A percentile compares a stretch with the other conserved stretches of the same genome.
These are phyloP conservation scores for Pomatostomus ruficeps DNA, from an alignment of 2,113 vertebrate genomes.

Conservation along the genomic window DNA sequence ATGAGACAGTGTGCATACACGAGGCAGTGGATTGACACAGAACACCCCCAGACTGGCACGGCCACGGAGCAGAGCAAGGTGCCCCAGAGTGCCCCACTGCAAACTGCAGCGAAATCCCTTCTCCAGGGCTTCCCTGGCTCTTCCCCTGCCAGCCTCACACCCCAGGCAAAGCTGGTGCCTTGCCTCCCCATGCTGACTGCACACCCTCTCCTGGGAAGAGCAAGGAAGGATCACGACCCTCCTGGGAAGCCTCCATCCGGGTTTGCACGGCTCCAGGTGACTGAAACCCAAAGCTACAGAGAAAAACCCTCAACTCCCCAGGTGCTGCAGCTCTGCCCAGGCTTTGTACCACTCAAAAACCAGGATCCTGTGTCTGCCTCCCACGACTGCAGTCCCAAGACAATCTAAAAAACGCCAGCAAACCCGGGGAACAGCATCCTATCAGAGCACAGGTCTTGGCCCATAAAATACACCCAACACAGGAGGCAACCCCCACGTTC, in stretches of 20 bases:
- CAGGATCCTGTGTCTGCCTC: background rate
- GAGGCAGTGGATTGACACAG: background rate
- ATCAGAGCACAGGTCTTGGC: background rate
- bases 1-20: background rate
- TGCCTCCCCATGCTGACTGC: rapidly evolving
- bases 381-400: background rate
- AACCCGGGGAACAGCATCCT: rapidly evolving
- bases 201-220: background rate
- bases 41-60: rapidly evolving
- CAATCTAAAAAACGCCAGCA: background rate
- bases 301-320: background rate
- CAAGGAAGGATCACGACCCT: background rate
- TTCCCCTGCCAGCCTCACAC: background rate
- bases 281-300: background rate
- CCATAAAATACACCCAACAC: rapidly evolving
- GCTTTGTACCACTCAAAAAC: background rate
- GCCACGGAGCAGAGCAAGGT: background rate
- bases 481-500: background rate
- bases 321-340: background rate
- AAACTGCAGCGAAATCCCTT: background rate
- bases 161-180: background rate
- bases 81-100: background rate
- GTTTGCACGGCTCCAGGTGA: background rate
- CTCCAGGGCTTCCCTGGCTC: background rate
- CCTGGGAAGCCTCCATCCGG: background rate